A percentile compares a stretch with the other conserved stretches of the same genome.
Evolutionary conservation across 2,113 vertebrate species (phyloP).

Genomic region (Chloroceryle aenea): DNA sequence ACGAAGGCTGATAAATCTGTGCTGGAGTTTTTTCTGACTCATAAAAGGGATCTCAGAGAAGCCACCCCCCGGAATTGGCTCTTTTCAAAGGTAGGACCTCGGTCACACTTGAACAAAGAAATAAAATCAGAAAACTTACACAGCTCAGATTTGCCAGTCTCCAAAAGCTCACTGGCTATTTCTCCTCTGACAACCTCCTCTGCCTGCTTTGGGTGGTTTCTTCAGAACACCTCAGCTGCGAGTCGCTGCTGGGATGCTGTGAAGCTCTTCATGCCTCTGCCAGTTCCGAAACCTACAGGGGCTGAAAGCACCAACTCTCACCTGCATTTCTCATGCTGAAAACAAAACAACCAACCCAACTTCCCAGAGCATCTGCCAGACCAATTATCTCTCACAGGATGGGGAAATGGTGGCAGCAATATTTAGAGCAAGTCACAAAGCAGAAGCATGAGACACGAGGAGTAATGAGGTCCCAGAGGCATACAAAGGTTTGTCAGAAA

Average conservation of each 20-base stretch:
- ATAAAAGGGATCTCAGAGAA: neutral
- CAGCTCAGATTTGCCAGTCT: neutral
- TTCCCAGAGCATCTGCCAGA: neutral
- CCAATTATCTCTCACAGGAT: neutral
- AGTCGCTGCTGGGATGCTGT: neutral
- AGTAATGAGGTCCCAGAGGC: constrained; percentile 36
- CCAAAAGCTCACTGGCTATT: neutral
- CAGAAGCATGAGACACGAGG: neutral
- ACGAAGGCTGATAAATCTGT: neutral
- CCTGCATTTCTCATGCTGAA: neutral
- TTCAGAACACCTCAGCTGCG: neutral
- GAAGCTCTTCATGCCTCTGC: neutral
- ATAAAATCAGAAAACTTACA: neutral
- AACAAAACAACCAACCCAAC: no score
- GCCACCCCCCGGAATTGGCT: neutral
- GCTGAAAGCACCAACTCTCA: neutral
- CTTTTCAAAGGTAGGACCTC: neutral
- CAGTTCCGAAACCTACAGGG: neutral
- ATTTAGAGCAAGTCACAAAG: neutral
- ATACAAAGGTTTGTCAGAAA: neutral
- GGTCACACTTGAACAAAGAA: neutral
- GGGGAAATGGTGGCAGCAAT: neutral
- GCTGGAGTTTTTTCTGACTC: neutral
- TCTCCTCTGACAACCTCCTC: neutral
- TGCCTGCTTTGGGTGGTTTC: neutral